Evolutionary conservation across 2,888 invertebrate species (phyloP).

Genomic region (Listrodromus nycthemerus): DNA sequence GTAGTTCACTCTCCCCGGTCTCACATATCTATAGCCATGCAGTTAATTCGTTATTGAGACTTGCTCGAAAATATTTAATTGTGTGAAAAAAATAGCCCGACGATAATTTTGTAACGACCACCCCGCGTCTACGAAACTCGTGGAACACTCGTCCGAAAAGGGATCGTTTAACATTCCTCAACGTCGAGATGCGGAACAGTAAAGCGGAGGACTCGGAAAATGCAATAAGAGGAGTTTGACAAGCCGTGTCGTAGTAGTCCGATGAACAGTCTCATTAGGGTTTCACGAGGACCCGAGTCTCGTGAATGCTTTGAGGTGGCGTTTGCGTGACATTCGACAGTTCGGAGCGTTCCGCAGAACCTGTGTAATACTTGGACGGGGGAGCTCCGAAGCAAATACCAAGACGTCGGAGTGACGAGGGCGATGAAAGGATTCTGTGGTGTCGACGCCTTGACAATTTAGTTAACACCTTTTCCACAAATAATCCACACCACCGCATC

Average conservation of each 20-base stretch:
- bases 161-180: slow-evolving; percentile 9
- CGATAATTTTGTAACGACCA: neutral
- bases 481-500: slow-evolving; percentile 22
- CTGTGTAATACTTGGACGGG: slow-evolving; percentile 1
- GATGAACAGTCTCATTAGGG: slow-evolving; percentile 32
- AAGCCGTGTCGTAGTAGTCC: slow-evolving; percentile 15
- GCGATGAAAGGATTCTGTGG: slow-evolving; percentile 7
- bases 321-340: slow-evolving; percentile 30
- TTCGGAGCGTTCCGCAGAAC: slow-evolving; percentile 13
- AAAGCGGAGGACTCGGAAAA: slow-evolving; percentile 6
- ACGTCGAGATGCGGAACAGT: neutral
- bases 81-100: neutral
- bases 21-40: too few relatives aligned
- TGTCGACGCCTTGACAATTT: slow-evolving; percentile 33
- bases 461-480: slow-evolving; percentile 2
- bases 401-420: slow-evolving; percentile 5
- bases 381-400: neutral
- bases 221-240: slow-evolving; percentile 3
- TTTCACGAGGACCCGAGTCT: slow-evolving; percentile 24
- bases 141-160: slow-evolving; percentile 2
- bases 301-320: slow-evolving; percentile 35
- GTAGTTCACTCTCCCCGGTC: too few relatives aligned
- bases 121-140: neutral
- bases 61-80: neutral
- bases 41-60: neutral